Evolutionary conservation across 2,113 vertebrate genomes (phyloP), one percentile per base, ranked within the genome.

Genomic region (Sinocyclocheilus maitianheensis): DNA sequence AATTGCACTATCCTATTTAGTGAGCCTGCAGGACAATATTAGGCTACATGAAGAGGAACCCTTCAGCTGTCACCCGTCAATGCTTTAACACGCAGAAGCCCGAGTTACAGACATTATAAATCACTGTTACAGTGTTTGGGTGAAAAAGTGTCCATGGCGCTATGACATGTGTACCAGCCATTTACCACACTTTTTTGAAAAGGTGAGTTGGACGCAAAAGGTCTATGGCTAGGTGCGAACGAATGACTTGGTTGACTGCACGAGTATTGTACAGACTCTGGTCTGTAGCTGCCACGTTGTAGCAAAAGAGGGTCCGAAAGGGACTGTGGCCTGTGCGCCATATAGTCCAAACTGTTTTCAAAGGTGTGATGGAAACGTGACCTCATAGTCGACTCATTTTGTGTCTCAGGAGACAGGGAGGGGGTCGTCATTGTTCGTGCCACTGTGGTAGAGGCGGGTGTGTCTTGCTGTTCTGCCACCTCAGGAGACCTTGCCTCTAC

Each of bases 131-230:
- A 94, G 4, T 93, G 92, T 88, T 95, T 93, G 86, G 93, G 84
- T 75, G 91, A 90, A 86, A 94, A 94, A 0, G 92, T 90, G 90
- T 95, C 94, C 88, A 93, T 91, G 63, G 91, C 92, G 58, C 90
- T 91, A 88, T 95, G 95, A 84, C 95, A 95, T 26, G 94, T 95
- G 91, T 95, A 95, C 94, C 94, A 96, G 81, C 94, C 94, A 53
- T 95, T 94, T 14, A 94, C 94, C 5, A 95, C 83, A 53, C 92
- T 93, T 85, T 94, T 96, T 89, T 95, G 93, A 74, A 95, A 96
- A 86, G 93, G 90, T 3, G 94, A 92, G 1, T 92, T 77, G 53
- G 93, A 84, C 14, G 91, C 14, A 89, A 95, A 94, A 84, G 91
- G 93, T 90, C 94, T 91, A 26, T 93, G 85, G 88, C 89, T 94